Percentiles rank a stretch among this genome's conserved stretches.
Evolutionary conservation across 2,113 vertebrate genomes (phyloP).

Genomic region (Bagarius yarrelli): DNA sequence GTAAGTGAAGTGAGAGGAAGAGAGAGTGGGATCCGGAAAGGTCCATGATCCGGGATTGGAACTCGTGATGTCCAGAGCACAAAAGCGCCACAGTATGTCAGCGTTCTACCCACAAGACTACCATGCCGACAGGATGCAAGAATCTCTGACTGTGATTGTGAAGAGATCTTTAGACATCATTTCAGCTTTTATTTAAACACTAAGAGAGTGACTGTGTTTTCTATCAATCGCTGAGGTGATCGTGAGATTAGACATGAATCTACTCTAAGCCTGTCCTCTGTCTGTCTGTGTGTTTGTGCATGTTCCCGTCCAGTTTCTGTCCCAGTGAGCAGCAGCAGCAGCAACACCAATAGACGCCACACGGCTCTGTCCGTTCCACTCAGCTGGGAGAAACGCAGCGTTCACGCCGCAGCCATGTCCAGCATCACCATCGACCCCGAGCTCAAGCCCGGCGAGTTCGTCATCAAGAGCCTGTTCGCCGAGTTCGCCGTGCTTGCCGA

Average conservation of each 20-base stretch:
- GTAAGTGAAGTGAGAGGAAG: no score
- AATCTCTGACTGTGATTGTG: background rate
- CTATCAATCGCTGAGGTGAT: no score
- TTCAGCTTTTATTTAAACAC: background rate
- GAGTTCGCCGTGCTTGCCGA: conserved; percentile 97
- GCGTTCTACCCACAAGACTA: no score
- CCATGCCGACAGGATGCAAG: no score
- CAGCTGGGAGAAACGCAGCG: conserved; percentile 73
- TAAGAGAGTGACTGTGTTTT: background rate
- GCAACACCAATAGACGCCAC: conserved; percentile 49
- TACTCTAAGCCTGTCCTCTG: conserved; percentile 42
- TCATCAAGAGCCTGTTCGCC: conserved; percentile 98
- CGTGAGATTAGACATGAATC: background rate
- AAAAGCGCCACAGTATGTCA: no score
- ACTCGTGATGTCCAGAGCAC: no score
- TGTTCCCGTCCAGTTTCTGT: conserved; percentile 74
- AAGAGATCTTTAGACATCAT: background rate
- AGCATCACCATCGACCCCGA: conserved; percentile 98
- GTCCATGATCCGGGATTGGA: no score
- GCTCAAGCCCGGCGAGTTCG: conserved; percentile 98
- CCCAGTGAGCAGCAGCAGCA: conserved; percentile 81
- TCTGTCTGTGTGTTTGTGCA: conserved; percentile 42
- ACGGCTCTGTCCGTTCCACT: conserved; percentile 57
- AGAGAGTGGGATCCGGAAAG: no score
- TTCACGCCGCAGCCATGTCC: conserved; percentile 82